Percentiles rank a stretch among this genome's conserved stretches.
Evolutionary conservation across 2,888 invertebrate species (phyloP).

Genomic region (Pycnomerus fuliginosus): DNA sequence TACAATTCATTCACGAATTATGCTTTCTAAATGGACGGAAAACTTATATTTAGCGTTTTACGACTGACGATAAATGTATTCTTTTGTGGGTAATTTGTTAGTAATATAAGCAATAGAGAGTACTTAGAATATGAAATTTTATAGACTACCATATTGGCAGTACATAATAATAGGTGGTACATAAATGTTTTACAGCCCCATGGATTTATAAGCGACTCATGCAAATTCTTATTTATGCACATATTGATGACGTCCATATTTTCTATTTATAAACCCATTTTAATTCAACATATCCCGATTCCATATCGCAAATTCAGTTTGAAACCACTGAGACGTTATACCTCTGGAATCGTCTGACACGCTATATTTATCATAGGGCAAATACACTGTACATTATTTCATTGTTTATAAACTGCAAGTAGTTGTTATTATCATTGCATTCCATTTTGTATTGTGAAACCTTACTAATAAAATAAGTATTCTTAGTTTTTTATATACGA

Average conservation of each 20-base stretch:
- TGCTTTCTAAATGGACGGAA: conserved; percentile 17
- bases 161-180: conserved; percentile 21
- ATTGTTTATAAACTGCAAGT: conserved; percentile 10
- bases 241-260: conserved; percentile 14
- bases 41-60: conserved; percentile 20
- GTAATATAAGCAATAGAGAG: conserved; percentile 19
- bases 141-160: conserved; percentile 15
- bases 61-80: conserved; percentile 23
- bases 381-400: too few relatives aligned
- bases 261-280: not conserved
- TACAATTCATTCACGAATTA: conserved; percentile 11
- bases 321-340: too few relatives aligned
- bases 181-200: conserved; percentile 12
- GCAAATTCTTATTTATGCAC: conserved; percentile 23
- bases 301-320: too few relatives aligned
- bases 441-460: conserved; percentile 26
- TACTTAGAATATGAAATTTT: conserved; percentile 9
- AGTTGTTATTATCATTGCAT: conserved; percentile 14
- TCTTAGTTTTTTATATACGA: too few relatives aligned
- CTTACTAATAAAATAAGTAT: conserved; percentile 23
- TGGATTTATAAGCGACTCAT: conserved; percentile 20
- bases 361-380: too few relatives aligned
- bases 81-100: conserved; percentile 19
- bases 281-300: too few relatives aligned
- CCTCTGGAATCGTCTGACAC: too few relatives aligned